A percentile compares a stretch with the other conserved stretches of the same genome.
Conservation (phyloP, 2,797 vertebrate genomes). For the Chiloscyllium punctatum region DNA sequence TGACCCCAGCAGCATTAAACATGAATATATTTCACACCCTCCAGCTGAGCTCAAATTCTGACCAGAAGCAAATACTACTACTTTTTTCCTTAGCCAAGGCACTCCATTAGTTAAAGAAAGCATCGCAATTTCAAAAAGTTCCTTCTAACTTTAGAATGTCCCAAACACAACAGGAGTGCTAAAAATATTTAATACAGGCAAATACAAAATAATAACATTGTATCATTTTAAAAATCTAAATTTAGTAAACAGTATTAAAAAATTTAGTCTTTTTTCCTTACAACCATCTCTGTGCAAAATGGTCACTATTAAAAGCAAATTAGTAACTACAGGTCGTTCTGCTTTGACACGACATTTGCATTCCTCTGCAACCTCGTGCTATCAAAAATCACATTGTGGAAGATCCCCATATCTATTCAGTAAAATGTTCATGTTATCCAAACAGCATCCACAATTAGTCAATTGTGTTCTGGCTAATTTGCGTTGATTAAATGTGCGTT, state of each 20-base stretch:
- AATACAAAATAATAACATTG: neutral
- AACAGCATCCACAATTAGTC: no score
- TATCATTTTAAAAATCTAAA: neutral
- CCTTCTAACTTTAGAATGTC: neutral
- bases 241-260: neutral
- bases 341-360: no score
- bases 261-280: neutral
- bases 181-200: neutral
- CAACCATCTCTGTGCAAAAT: neutral
- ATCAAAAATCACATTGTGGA: no score
- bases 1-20: no score
- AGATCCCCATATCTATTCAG: no score
- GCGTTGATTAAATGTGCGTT: no score
- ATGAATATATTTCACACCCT: neutral
- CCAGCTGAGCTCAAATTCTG: neutral
- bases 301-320: neutral
- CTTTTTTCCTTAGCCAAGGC: neutral
- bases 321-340: neutral
- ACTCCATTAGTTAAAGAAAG: neutral
- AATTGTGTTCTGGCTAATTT: no score
- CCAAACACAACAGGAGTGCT: neutral
- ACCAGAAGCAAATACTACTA: neutral
- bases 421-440: no score
- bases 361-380: no score
- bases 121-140: neutral